Evolutionary conservation across 1,140 invertebrate species (phyloP).

Genomic region (Leptinotarsa texana): DNA sequence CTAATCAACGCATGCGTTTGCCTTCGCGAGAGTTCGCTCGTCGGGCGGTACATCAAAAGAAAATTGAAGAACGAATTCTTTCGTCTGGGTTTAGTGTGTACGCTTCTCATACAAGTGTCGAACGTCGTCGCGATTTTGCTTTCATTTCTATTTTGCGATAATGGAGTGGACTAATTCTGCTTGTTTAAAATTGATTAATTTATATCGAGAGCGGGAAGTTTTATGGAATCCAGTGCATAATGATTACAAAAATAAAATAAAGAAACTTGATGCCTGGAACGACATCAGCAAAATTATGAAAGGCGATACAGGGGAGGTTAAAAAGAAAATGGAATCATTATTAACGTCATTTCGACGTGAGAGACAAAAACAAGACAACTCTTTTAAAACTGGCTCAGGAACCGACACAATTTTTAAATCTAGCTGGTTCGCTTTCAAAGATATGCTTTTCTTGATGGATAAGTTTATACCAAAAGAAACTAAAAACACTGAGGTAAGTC

Average conservation of each 20-base stretch:
- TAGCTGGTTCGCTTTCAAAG: conserved; percentile 20
- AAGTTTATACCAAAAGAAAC: conserved; percentile 21
- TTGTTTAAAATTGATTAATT: conserved; percentile 2
- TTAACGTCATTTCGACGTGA: conserved; percentile 11
- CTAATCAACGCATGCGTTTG: neutral
- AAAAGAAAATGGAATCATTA: conserved; percentile 15
- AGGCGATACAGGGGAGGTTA: conserved; percentile 11
- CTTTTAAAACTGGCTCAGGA: neutral
- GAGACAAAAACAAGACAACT: neutral
- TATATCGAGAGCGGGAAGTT: neutral
- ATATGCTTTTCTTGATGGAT: conserved; percentile 22
- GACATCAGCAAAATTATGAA: conserved; percentile 10
- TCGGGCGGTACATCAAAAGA: conserved; percentile 11
- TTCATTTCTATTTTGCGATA: too few relatives aligned
- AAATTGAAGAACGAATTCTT: conserved; percentile 18
- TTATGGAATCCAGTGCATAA: neutral
- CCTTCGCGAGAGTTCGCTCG: conserved; percentile 9
- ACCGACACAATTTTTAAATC: neutral
- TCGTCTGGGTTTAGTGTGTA: conserved; percentile 15
- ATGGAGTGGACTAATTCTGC: conserved; percentile 9
- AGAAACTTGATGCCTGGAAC: conserved; percentile 17
- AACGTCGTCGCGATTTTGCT: conserved; percentile 27
- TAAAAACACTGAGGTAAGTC: conserved; percentile 21
- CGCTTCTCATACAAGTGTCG: conserved; percentile 14
- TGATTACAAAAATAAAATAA: conserved; percentile 20